Percentiles rank a stretch among this genome's conserved stretches.
Conservation (phyloP, 2,888 invertebrate genomes). For the Gastrophysa polygoni region DNA sequence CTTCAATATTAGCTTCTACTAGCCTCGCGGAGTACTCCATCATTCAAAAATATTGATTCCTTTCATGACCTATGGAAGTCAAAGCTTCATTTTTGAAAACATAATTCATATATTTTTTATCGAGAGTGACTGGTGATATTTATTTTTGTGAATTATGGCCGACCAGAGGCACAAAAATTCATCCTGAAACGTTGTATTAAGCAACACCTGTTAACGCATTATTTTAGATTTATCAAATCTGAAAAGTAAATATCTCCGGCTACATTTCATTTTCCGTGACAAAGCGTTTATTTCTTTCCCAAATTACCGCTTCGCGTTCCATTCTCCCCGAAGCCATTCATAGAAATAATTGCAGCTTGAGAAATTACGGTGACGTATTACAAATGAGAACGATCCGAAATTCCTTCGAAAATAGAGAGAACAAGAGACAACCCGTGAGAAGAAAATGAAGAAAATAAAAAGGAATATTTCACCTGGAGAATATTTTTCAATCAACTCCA, state of each 20-base stretch:
- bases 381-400: conserved; percentile 27
- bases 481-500: no score
- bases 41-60: no score
- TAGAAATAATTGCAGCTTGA: conserved; percentile 38
- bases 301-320: conserved; percentile 9
- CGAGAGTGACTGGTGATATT: no score
- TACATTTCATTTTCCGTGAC: conserved; percentile 1
- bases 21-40: no score
- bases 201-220: neutral
- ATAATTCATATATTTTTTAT: no score
- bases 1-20: no score
- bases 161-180: no score
- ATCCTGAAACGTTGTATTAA: no score
- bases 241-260: neutral
- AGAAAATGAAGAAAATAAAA: neutral
- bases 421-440: neutral
- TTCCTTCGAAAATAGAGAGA: conserved; percentile 12
- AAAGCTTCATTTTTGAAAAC: no score
- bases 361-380: conserved; percentile 29
- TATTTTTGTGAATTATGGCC: no score
- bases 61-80: no score
- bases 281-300: conserved; percentile 6
- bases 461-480: no score
- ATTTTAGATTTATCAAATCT: neutral
- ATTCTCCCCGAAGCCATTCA: conserved; percentile 24